These are phyloP conservation scores for Chelonia mydas DNA, from an alignment of 2,797 vertebrate species.

Conservation along the genomic window DNA sequence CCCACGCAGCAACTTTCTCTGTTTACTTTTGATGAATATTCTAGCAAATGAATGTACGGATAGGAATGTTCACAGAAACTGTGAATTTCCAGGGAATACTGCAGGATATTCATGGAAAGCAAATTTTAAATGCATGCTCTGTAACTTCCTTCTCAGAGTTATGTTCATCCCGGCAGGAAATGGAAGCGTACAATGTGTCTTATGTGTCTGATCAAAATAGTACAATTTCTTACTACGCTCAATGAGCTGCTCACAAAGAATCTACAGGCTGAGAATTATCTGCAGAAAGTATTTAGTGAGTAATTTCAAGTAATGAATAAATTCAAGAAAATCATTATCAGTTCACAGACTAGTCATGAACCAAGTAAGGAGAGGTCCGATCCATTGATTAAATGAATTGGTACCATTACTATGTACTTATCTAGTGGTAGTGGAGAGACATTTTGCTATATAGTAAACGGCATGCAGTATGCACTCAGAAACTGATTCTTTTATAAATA, in stretches of 20 bases:
- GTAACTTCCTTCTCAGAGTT: neutral
- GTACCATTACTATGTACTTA: neutral
- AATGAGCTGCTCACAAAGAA: neutral
- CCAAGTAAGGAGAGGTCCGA: neutral
- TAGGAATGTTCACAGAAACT: neutral
- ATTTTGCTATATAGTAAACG: neutral
- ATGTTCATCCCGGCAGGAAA: neutral
- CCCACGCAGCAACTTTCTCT: neutral
- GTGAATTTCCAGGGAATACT: neutral
- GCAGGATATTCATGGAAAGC: neutral
- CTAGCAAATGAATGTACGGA: neutral
- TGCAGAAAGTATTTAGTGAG: neutral
- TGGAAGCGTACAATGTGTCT: accelerated
- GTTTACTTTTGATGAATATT: neutral
- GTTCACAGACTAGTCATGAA: neutral
- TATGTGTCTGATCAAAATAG: neutral
- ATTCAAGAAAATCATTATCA: neutral
- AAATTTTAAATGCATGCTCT: neutral
- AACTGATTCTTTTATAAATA: neutral
- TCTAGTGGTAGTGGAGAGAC: neutral
- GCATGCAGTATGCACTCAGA: neutral
- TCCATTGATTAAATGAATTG: neutral
- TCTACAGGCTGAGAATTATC: neutral
- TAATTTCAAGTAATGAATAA: neutral
- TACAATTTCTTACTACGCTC: neutral